These are phyloP conservation scores for Toxotes chatareus DNA, from an alignment of 2,113 vertebrate genomes.

Conservation along the genomic window DNA sequence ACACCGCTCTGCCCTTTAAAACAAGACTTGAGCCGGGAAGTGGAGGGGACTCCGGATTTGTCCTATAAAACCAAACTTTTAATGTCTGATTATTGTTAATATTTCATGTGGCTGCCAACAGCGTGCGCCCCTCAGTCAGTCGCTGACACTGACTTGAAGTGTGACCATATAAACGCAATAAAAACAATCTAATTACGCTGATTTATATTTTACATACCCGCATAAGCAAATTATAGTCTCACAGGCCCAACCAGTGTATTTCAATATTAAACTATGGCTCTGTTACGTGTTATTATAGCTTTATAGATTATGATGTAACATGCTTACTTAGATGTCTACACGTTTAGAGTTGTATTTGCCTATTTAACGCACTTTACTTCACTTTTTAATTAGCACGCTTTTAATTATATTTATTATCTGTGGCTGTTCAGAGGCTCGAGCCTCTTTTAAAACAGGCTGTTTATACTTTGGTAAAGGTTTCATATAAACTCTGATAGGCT, in stretches of 20 bases:
- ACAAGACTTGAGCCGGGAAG: not conserved
- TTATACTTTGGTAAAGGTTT: not conserved
- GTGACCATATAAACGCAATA: not conserved
- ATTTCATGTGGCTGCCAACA: not conserved
- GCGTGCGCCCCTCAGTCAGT: constrained; percentile 1
- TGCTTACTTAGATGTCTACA: too few relatives aligned
- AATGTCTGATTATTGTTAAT: not conserved
- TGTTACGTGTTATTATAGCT: not conserved
- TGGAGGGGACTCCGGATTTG: not conserved
- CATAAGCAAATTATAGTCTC: not conserved
- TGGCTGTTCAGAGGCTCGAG: not conserved
- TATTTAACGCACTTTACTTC: constrained; percentile 1
- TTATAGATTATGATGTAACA: not conserved
- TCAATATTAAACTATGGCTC: not conserved
- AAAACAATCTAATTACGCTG: constrained; percentile 9
- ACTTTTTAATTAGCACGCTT: not conserved
- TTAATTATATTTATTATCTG: not conserved
- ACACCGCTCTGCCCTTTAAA: constrained; percentile 33
- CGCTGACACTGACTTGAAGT: not conserved
- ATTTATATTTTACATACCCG: constrained; percentile 15
- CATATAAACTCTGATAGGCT: too few relatives aligned
- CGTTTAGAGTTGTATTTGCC: too few relatives aligned
- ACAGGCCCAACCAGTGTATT: not conserved
- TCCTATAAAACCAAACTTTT: constrained; percentile 2
- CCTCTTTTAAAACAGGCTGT: not conserved